These are phyloP conservation scores for Lepeophtheirus nordmannii DNA, from an alignment of 2,888 invertebrate species.

Conservation along the genomic window DNA sequence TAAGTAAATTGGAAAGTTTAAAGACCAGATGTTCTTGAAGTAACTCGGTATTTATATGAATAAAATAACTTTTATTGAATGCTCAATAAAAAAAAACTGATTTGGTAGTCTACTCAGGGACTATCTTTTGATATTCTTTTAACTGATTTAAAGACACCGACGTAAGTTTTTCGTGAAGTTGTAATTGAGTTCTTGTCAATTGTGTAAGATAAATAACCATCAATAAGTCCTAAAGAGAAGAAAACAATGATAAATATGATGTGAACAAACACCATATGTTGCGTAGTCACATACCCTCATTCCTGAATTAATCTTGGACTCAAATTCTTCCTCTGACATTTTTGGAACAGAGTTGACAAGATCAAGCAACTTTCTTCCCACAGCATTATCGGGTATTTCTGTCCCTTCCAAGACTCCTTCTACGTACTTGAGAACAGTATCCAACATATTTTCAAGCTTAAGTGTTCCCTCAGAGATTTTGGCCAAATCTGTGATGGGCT, in stretches of 20 bases:
- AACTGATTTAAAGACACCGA: constrained; percentile 44
- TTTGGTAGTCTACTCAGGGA: constrained; percentile 16
- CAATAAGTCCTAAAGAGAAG: constrained; percentile 53
- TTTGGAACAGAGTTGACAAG: constrained; percentile 80
- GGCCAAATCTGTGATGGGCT: constrained; percentile 49
- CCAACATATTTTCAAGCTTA: constrained; percentile 57
- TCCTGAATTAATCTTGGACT: constrained; percentile 84
- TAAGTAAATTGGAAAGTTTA: background rate
- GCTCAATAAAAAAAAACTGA: background rate
- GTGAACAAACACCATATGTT: background rate
- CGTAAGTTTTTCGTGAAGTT: constrained; percentile 87
- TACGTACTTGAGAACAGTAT: constrained; percentile 60
- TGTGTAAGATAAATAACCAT: constrained; percentile 95
- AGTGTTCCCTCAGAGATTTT: constrained; percentile 72
- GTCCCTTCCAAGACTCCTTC: constrained; percentile 76
- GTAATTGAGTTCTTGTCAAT: constrained; percentile 85
- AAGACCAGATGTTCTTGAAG: background rate
- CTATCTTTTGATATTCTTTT: constrained; percentile 14
- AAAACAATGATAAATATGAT: constrained; percentile 16
- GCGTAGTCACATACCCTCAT: constrained; percentile 48
- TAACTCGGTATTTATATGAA: background rate
- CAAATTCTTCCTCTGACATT: constrained; percentile 75
- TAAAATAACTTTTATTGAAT: background rate
- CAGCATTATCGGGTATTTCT: constrained; percentile 58
- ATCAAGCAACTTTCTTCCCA: constrained; percentile 75